Evolutionary conservation across 2,113 vertebrate genomes (phyloP).

Genomic region (Macaca fascicularis): T2T-MFA8v1.1 NC_088379.1:20590501-20591000

Average conservation of each 20-base stretch:
- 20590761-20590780: background rate
- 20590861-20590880: background rate
- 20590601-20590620: background rate
- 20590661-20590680: background rate
- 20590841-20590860: background rate
- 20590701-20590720: background rate
- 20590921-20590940: background rate
- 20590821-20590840: background rate
- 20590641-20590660: background rate
- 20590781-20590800: background rate
- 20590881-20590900: background rate
- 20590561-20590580: background rate
- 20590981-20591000: background rate
- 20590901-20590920: background rate
- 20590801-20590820: background rate
- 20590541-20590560: background rate
- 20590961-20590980: conserved; percentile 39
- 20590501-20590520: background rate
- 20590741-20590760: conserved; percentile 7
- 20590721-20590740: background rate
- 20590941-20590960: conserved; percentile 10
- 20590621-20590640: conserved; percentile 19
- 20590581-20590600: background rate
- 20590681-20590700: background rate
- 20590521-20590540: background rate